phyloP scores from a whole-genome alignment of 2,113 vertebrate species.

The Marmota monax region DNA sequence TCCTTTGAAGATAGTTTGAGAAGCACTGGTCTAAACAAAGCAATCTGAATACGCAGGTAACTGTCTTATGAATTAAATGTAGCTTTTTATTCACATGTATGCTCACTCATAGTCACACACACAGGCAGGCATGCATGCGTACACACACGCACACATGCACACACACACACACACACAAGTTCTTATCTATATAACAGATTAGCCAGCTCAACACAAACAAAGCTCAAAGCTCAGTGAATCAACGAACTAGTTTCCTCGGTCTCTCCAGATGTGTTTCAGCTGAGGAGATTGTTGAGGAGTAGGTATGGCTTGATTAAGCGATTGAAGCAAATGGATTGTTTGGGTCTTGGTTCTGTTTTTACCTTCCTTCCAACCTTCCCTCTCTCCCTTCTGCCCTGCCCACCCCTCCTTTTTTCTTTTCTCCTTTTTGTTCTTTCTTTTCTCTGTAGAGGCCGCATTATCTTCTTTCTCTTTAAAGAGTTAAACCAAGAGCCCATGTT shows the following conservation, averaged over 20 bases:
- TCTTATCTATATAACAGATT: constrained; percentile 11
- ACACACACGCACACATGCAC: background rate
- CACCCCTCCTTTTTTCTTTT: background rate
- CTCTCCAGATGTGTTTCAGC: constrained; percentile 39
- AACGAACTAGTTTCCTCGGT: constrained; percentile 31
- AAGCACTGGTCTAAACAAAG: background rate
- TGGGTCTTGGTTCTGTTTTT: background rate
- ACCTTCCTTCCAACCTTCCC: too few relatives aligned
- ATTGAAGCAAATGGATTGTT: background rate
- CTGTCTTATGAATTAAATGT: constrained; percentile 10
- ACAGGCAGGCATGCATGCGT: background rate
- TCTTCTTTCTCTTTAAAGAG: constrained; percentile 2
- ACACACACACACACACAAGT: background rate
- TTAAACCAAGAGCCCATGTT: background rate
- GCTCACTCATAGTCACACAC: too few relatives aligned
- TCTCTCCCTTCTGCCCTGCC: background rate
- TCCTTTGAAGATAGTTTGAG: background rate
- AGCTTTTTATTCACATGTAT: background rate
- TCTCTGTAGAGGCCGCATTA: background rate
- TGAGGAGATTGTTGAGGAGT: constrained; percentile 51
- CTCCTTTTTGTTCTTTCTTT: background rate
- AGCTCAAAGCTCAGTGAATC: background rate
- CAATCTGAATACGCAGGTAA: background rate
- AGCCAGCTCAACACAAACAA: constrained; percentile 33
- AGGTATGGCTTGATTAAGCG: background rate